Evolutionary conservation across 2,888 invertebrate genomes (phyloP).

Genomic region (Drosophila leonis): DNA sequence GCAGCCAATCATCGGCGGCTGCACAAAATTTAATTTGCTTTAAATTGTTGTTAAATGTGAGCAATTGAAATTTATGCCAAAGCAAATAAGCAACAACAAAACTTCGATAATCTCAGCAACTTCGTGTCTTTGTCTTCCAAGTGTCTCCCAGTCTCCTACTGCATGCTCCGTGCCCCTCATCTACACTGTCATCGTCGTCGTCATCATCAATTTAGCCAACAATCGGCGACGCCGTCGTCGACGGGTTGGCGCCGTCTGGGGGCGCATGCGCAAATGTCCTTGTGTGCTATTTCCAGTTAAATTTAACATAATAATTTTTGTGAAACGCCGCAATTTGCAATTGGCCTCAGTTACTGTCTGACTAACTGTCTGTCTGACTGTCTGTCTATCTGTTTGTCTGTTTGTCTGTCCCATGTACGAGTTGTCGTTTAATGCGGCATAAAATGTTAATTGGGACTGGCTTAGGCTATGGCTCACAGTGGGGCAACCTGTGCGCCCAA

Average conservation of each 20-base stretch:
- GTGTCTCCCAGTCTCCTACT: conserved; percentile 2
- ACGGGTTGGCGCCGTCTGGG: conserved; percentile 75
- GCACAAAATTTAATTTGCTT: conserved; percentile 77
- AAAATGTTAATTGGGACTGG: conserved; percentile 76
- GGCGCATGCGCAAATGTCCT: conserved; percentile 78
- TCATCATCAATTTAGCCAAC: conserved; percentile 79
- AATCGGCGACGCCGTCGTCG: conserved; percentile 62
- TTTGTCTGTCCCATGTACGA: conserved; percentile 46
- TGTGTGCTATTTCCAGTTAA: conserved; percentile 77
- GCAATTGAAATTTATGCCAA: conserved; percentile 81
- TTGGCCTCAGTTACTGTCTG: conserved; percentile 50
- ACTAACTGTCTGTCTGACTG: conserved; percentile 31
- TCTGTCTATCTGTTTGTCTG: conserved; percentile 22
- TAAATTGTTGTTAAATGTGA: conserved; percentile 81
- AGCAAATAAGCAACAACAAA: conserved; percentile 44
- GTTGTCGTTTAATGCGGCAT: conserved; percentile 71
- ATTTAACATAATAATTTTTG: conserved; percentile 80
- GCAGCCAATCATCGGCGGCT: conserved; percentile 73
- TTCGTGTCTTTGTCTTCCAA: conserved; percentile 18
- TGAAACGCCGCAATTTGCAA: conserved; percentile 74
- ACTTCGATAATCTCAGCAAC: conserved; percentile 70
- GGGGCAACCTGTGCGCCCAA: conserved; percentile 65
- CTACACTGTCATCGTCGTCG: conserved; percentile 49
- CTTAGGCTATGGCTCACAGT: conserved; percentile 19
- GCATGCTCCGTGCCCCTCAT: neutral